A percentile compares a stretch with the other conserved stretches of the same genome.
These are phyloP conservation scores for Tethea ocularis DNA, from an alignment of 2,888 invertebrate genomes.

Conservation along the genomic window DNA sequence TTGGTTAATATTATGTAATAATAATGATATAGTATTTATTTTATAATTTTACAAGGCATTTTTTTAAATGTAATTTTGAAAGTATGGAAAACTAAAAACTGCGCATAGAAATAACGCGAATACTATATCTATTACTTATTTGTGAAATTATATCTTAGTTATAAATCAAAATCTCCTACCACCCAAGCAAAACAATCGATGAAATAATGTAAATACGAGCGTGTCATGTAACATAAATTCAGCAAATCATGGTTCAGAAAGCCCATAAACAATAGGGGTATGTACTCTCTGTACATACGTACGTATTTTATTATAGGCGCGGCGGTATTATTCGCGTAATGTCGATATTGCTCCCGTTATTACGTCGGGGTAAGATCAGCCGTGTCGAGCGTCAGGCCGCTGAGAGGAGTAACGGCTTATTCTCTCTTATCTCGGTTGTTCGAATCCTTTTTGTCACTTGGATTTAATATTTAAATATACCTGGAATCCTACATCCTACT, in stretches of 20 bases:
- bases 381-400: constrained; percentile 19
- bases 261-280: neutral
- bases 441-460: neutral
- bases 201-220: neutral
- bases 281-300: no score
- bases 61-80: no score
- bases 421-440: neutral
- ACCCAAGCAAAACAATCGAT: neutral
- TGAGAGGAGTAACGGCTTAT: neutral
- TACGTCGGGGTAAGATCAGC: constrained; percentile 29
- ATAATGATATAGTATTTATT: no score
- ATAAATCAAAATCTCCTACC: neutral
- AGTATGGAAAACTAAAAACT: no score
- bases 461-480: no score
- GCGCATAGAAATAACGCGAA: no score
- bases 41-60: no score
- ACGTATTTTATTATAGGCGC: constrained; percentile 9
- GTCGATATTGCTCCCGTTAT: constrained; percentile 31
- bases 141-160: no score
- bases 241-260: neutral
- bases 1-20: no score
- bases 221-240: neutral
- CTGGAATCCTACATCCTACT: no score
- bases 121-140: no score
- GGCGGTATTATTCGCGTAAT: constrained; percentile 24